These are phyloP conservation scores for Ischnura elegans DNA, from an alignment of 2,888 invertebrate genomes.

Conservation along the genomic window DNA sequence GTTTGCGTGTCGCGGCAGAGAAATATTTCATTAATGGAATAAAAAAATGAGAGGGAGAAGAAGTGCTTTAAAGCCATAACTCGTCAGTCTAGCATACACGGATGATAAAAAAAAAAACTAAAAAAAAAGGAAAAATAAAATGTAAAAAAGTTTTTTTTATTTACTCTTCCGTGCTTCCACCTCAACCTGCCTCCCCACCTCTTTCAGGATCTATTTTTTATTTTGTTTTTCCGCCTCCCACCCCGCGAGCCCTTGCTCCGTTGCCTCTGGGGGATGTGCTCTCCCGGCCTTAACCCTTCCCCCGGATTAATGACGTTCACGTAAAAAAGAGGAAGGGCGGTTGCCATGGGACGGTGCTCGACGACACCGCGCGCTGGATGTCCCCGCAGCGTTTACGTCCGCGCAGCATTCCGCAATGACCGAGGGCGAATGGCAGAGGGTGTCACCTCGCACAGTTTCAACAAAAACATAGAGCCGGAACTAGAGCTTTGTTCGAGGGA, in stretches of 20 bases:
- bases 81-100: background rate
- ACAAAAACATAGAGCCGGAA: too few species aligned
- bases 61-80: background rate
- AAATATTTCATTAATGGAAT: slow-evolving; percentile 18
- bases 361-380: background rate
- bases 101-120: background rate
- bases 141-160: too few species aligned
- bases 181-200: background rate
- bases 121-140: too few species aligned
- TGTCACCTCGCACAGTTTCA: too few species aligned
- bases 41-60: background rate
- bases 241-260: too few species aligned
- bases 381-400: too few species aligned
- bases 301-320: background rate
- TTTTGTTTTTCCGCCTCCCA: background rate
- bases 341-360: background rate
- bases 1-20: slow-evolving; percentile 17
- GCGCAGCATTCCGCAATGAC: background rate
- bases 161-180: background rate
- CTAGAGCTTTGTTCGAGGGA: too few species aligned
- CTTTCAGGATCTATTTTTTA: background rate
- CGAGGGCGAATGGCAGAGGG: background rate
- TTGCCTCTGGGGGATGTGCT: background rate
- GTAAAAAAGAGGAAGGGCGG: background rate
- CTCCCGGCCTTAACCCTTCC: background rate